Evolutionary conservation across 2,888 invertebrate species (phyloP).

Genomic region (Neoscelio sp.): DNA sequence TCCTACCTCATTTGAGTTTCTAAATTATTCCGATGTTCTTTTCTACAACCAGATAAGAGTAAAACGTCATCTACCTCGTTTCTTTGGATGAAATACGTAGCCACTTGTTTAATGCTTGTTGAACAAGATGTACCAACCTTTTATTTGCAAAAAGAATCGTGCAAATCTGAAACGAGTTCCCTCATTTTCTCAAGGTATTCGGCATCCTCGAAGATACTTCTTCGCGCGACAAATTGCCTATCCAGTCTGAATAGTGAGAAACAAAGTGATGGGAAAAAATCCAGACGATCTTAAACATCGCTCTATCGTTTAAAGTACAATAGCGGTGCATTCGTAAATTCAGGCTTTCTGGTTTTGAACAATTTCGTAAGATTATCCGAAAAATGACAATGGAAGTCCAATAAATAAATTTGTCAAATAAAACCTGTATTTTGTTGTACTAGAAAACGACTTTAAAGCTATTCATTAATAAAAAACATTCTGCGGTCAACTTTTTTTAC

Average conservation of each 20-base stretch:
- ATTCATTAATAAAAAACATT: conserved; percentile 29
- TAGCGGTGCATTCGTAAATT: background rate
- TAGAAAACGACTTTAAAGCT: background rate
- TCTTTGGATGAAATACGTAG: conserved; percentile 70
- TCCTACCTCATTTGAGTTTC: conserved; percentile 9
- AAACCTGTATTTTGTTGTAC: background rate
- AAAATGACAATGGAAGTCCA: background rate
- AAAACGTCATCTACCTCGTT: conserved; percentile 51
- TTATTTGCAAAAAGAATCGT: conserved; percentile 50
- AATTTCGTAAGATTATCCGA: background rate
- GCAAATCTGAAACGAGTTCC: conserved; percentile 45
- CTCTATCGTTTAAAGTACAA: conserved; percentile 3
- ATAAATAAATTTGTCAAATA: background rate
- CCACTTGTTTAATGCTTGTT: conserved; percentile 71
- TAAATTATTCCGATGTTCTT: conserved; percentile 32
- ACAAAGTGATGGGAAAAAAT: conserved; percentile 14
- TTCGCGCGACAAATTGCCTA: conserved; percentile 69
- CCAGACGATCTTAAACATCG: conserved; percentile 1
- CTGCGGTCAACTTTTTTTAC: background rate
- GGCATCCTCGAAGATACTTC: conserved; percentile 56
- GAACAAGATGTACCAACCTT: conserved; percentile 68
- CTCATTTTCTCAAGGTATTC: conserved; percentile 44
- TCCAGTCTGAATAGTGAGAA: conserved; percentile 45
- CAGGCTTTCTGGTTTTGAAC: background rate
- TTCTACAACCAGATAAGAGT: conserved; percentile 56